phyloP scores from a whole-genome alignment of 2,113 vertebrate genomes.

The Apeltes quadracus region DNA sequence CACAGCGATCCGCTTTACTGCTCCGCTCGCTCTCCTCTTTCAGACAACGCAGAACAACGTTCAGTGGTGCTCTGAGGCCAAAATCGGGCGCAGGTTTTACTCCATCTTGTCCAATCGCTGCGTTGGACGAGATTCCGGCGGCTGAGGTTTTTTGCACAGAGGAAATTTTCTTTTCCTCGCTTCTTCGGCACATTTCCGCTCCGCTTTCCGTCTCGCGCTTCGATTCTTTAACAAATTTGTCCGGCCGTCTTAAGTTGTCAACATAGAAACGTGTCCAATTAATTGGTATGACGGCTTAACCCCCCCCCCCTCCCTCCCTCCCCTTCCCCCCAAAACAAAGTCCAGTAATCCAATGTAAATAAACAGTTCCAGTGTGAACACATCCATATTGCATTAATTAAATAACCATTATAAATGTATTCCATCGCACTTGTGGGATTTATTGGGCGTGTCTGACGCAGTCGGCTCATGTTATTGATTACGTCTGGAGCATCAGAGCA shows the following conservation, averaged over 20 bases:
- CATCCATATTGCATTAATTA: conserved; percentile 22
- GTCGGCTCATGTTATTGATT: conserved; percentile 41
- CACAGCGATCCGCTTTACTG: conserved; percentile 49
- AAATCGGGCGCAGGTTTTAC: conserved; percentile 27
- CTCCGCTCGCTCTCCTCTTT: conserved; percentile 52
- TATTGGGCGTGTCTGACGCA: conserved; percentile 19
- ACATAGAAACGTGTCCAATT: not conserved
- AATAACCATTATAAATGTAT: conserved; percentile 22
- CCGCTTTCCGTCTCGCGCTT: not conserved
- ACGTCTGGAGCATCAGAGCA: conserved; percentile 16
- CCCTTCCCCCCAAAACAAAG: too few relatives aligned
- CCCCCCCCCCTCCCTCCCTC: too few relatives aligned
- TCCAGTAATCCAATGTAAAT: not conserved
- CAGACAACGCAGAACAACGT: conserved; percentile 18
- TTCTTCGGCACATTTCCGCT: not conserved
- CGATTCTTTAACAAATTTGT: not conserved
- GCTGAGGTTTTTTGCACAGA: conserved; percentile 50
- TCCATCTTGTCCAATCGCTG: conserved; percentile 17
- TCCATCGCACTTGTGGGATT: conserved; percentile 23
- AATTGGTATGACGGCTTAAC: too few relatives aligned
- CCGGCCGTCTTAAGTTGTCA: not conserved
- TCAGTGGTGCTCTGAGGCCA: conserved; percentile 30
- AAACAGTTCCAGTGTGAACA: conserved; percentile 13
- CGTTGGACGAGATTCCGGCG: conserved; percentile 10
- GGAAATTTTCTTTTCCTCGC: conserved; percentile 19